phyloP scores from a whole-genome alignment of 2,797 vertebrate species.

The Pangasius krempfi region DNA sequence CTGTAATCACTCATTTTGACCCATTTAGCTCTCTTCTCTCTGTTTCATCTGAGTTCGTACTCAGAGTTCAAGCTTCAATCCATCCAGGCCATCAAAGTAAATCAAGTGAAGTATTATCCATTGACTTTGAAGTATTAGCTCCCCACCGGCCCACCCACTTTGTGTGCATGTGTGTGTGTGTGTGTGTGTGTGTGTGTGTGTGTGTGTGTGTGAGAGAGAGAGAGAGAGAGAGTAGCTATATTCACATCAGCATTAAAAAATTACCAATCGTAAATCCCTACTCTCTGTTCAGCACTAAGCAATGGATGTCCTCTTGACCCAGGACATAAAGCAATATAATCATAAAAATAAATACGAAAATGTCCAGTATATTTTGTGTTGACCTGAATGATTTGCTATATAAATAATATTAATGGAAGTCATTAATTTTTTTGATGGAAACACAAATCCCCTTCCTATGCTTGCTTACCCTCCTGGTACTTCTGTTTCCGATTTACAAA shows the following conservation, averaged over 20 bases:
- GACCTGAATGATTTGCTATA: slow-evolving; percentile 5
- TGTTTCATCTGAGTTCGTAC: slow-evolving; percentile 25
- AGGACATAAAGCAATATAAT: slow-evolving; percentile 16
- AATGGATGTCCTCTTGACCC: neutral
- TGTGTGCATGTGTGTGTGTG: slow-evolving; percentile 38
- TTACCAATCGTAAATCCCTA: neutral
- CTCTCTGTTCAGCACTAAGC: neutral
- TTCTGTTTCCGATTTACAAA: neutral
- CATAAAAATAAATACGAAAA: slow-evolving; percentile 1
- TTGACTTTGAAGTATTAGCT: slow-evolving; percentile 63
- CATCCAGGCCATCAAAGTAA: slow-evolving; percentile 55
- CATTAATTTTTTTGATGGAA: neutral
- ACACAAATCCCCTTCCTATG: neutral
- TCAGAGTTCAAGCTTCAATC: slow-evolving; percentile 62
- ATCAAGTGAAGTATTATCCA: slow-evolving; percentile 59
- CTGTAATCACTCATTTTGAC: slow-evolving; percentile 24
- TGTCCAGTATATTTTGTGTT: neutral
- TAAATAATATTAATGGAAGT: slow-evolving; percentile 16
- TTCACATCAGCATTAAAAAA: slow-evolving; percentile 9
- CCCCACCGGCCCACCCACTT: slow-evolving; percentile 49
- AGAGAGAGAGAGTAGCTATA: neutral
- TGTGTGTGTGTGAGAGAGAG: slow-evolving; percentile 2
- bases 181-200: slow-evolving; percentile 21
- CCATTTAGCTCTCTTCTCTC: slow-evolving; percentile 38
- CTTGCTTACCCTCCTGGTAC: neutral